Percentiles rank a stretch among this genome's conserved stretches.
phyloP scores from a whole-genome alignment of 1,140 invertebrate genomes.

The Telenomus remus region DNA sequence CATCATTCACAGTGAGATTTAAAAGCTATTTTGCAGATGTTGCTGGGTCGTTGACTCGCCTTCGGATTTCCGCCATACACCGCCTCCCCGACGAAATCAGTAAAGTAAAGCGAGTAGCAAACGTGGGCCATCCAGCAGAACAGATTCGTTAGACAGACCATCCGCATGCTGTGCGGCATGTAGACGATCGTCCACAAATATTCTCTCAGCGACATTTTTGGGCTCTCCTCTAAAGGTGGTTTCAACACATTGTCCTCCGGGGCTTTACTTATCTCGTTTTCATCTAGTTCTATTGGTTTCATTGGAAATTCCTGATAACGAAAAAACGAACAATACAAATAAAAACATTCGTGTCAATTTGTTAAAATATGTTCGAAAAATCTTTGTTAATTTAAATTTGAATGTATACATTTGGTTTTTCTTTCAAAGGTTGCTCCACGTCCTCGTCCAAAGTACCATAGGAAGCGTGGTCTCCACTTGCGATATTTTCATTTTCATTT shows the following conservation, averaged over 20 bases:
- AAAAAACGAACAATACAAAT: constrained; percentile 3
- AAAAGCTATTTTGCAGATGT: constrained; percentile 12
- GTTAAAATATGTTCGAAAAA: no score
- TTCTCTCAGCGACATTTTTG: constrained; percentile 78
- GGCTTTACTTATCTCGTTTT: constrained; percentile 51
- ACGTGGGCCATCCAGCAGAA: constrained; percentile 99
- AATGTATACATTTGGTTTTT: not conserved
- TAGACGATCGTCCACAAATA: constrained; percentile 92
- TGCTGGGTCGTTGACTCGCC: constrained; percentile 69
- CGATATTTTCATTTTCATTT: not conserved
- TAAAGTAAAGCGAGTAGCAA: constrained; percentile 97
- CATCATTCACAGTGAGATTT: no score
- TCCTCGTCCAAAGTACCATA: not conserved
- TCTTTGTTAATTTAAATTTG: no score
- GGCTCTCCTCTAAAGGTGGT: constrained; percentile 43
- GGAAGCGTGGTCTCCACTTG: not conserved
- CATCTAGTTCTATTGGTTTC: constrained; percentile 46
- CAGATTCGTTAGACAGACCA: constrained; percentile 94
- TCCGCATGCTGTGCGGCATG: constrained; percentile 90
- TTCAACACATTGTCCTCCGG: not conserved
- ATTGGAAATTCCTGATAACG: constrained; percentile 68
- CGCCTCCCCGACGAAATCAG: constrained; percentile 96
- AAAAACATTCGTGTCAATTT: no score
- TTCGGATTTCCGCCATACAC: constrained; percentile 94
- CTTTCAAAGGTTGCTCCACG: not conserved